Conservation (phyloP, 2,113 vertebrate genomes). For the Sapayoa aenigma region DNA sequence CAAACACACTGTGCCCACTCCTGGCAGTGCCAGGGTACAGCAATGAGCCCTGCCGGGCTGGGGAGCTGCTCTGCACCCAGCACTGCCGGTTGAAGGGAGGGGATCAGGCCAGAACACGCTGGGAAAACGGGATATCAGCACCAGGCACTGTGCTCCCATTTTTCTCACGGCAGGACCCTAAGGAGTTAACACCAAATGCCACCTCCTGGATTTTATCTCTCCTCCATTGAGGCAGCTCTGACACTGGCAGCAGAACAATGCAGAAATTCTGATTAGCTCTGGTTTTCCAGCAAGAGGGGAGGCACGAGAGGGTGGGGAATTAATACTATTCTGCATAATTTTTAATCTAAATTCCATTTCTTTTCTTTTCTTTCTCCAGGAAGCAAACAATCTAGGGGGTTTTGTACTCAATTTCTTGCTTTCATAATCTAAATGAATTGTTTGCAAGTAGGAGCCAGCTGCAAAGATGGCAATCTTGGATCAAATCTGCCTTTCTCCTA, state of each 20-base stretch:
- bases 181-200: slow-evolving; percentile 49
- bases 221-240: slow-evolving; percentile 40
- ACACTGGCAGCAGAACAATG: slow-evolving; percentile 42
- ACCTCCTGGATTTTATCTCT: slow-evolving; percentile 33
- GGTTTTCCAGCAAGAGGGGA: slow-evolving; percentile 36
- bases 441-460: slow-evolving; percentile 70
- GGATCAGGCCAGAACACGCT: accelerated
- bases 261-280: slow-evolving; percentile 34
- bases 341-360: slow-evolving; percentile 67
- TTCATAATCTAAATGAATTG: slow-evolving; percentile 72
- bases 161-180: neutral
- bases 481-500: slow-evolving; percentile 32
- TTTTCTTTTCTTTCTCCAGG: slow-evolving; percentile 59
- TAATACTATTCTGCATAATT: slow-evolving; percentile 62
- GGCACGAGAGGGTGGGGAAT: slow-evolving; percentile 43
- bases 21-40: neutral
- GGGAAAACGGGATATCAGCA: accelerated
- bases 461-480: slow-evolving; percentile 23
- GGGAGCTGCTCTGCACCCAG: neutral
- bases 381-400: slow-evolving; percentile 63
- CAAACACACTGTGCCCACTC: accelerated
- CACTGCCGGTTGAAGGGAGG: neutral
- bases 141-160: accelerated
- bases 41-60: neutral
- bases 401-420: slow-evolving; percentile 65